Percentiles rank a stretch among this genome's conserved stretches.
Conservation (phyloP, 2,888 invertebrate species). For the Drosophila mettleri region DNA sequence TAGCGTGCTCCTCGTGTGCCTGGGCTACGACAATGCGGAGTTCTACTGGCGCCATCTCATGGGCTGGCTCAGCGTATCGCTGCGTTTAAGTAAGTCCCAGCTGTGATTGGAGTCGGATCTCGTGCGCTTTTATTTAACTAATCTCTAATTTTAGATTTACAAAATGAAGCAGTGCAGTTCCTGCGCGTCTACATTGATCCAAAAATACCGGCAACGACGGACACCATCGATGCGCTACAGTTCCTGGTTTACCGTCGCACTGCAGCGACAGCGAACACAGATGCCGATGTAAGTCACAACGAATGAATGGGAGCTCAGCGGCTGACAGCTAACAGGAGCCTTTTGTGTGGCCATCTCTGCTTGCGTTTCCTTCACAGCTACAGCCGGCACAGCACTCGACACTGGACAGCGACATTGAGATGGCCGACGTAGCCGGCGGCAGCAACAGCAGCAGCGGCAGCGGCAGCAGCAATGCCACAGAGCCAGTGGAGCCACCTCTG, state of each 20-base stretch:
- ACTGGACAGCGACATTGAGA: constrained; percentile 86
- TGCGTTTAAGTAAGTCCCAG: constrained; percentile 75
- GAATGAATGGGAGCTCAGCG: background rate
- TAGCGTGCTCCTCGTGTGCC: constrained; percentile 82
- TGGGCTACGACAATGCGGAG: constrained; percentile 82
- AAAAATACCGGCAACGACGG: constrained; percentile 65
- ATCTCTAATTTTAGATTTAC: constrained; percentile 68
- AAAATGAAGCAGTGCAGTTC: constrained; percentile 77
- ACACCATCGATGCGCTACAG: constrained; percentile 73
- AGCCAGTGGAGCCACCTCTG: constrained; percentile 73
- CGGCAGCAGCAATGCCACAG: constrained; percentile 44
- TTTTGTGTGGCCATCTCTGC: constrained; percentile 49
- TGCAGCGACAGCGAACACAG: constrained; percentile 33
- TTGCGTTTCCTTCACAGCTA: constrained; percentile 44
- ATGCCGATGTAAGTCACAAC: constrained; percentile 46
- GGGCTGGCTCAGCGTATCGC: constrained; percentile 67
- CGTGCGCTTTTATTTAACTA: too few relatives aligned
- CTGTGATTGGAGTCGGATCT: too few relatives aligned
- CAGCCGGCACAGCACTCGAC: constrained; percentile 25
- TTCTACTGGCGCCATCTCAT: constrained; percentile 83
- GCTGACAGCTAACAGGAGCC: constrained; percentile 31
- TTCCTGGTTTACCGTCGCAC: constrained; percentile 77
- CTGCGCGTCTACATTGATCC: constrained; percentile 72
- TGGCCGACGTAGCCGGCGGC: constrained; percentile 67
- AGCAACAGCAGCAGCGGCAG: constrained; percentile 49